phyloP scores from a whole-genome alignment of 2,888 invertebrate species.

The Halocaridina rubra region DNA sequence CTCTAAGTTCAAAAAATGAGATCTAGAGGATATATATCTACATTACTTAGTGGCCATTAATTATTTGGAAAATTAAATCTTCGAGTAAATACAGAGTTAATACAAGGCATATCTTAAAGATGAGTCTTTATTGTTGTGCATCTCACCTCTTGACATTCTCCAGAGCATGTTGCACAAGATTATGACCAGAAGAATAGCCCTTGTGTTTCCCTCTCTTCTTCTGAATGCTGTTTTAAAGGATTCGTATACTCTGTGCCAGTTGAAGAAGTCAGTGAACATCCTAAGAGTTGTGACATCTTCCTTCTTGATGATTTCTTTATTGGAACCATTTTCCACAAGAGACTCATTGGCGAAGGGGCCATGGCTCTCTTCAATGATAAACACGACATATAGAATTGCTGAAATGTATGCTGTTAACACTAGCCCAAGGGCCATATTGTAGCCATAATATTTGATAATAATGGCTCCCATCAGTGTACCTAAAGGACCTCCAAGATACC shows the following conservation, averaged over 20 bases:
- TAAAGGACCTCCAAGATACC: conserved; percentile 67
- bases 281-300: background rate
- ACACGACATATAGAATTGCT: conserved; percentile 63
- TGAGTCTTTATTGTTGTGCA: too few relatives aligned
- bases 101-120: too few relatives aligned
- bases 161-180: conserved; percentile 34
- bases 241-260: conserved; percentile 78
- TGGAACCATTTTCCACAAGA: background rate
- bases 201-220: conserved; percentile 73
- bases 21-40: too few relatives aligned
- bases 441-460: conserved; percentile 62
- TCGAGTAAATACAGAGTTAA: too few relatives aligned
- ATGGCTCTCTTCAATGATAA: conserved; percentile 62
- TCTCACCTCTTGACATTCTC: conserved; percentile 42
- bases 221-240: conserved; percentile 85
- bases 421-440: conserved; percentile 64
- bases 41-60: too few relatives aligned
- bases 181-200: conserved; percentile 61
- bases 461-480: conserved; percentile 65
- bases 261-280: conserved; percentile 67
- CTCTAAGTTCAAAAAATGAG: too few relatives aligned
- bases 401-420: conserved; percentile 64
- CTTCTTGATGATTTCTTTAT: background rate
- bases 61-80: too few relatives aligned
- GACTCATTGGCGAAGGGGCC: conserved; percentile 40